Evolutionary conservation across 1,140 invertebrate genomes (phyloP).

Genomic region (Drosophila tani): DNA sequence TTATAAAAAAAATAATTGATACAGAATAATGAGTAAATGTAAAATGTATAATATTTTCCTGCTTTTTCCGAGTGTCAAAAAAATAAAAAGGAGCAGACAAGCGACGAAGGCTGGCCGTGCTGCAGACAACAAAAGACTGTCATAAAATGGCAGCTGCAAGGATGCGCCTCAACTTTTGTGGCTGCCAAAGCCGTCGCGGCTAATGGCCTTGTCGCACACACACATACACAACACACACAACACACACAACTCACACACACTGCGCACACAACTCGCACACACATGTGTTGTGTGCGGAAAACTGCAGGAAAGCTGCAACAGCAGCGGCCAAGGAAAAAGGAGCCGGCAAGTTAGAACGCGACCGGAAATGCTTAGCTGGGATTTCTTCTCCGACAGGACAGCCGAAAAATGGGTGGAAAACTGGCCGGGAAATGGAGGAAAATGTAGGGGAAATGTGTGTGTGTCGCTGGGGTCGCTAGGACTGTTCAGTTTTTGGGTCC

Average conservation of each 20-base stretch:
- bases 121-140: constrained; percentile 69
- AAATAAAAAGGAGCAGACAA: constrained; percentile 8
- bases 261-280: neutral
- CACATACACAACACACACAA: constrained; percentile 2
- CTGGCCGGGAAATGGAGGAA: neutral
- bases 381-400: constrained; percentile 58
- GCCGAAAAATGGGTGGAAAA: constrained; percentile 12
- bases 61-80: constrained; percentile 12
- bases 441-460: neutral
- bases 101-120: constrained; percentile 12
- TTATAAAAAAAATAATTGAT: neutral
- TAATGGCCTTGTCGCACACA: constrained; percentile 69
- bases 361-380: constrained; percentile 79
- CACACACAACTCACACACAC: constrained; percentile 1
- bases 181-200: constrained; percentile 53
- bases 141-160: constrained; percentile 73
- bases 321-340: constrained; percentile 21
- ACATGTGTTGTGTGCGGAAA: constrained; percentile 5
- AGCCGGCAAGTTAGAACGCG: constrained; percentile 51
- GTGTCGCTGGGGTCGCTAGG: neutral
- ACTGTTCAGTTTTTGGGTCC: constrained; percentile 39
- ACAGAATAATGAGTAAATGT: too few species aligned
- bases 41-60: too few species aligned
- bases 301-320: constrained; percentile 18
- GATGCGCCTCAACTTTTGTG: constrained; percentile 38